A percentile compares a stretch with the other conserved stretches of the same genome.
These are phyloP conservation scores for Tubulanus polymorphus DNA, from an alignment of 2,888 invertebrate genomes.

Conservation along the genomic window DNA sequence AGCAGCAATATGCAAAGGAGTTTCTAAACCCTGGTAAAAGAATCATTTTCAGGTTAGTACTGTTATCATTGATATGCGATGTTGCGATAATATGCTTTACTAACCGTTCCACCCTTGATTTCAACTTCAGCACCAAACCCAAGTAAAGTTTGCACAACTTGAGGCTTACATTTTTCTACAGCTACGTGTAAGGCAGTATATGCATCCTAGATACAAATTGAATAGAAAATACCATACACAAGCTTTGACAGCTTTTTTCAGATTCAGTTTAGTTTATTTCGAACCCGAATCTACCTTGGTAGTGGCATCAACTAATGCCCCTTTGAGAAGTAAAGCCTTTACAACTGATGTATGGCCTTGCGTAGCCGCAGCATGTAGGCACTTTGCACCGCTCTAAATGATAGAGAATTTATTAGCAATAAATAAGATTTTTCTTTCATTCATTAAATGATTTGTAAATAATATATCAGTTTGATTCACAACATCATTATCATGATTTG, in stretches of 20 bases:
- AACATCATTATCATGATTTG: neutral
- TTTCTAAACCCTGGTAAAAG: constrained; percentile 67
- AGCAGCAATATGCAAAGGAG: constrained; percentile 95
- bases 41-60: constrained; percentile 7
- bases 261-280: neutral
- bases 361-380: constrained; percentile 94
- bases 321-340: constrained; percentile 89
- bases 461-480: neutral
- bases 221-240: too few species aligned
- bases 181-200: constrained; percentile 97
- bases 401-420: neutral
- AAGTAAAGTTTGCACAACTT: constrained; percentile 89
- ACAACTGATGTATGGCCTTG: constrained; percentile 97
- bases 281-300: constrained; percentile 72
- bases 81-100: neutral
- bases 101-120: constrained; percentile 65
- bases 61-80: neutral
- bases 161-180: constrained; percentile 67
- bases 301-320: constrained; percentile 91
- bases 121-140: constrained; percentile 98
- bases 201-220: constrained; percentile 77
- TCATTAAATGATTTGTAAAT: neutral
- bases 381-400: constrained; percentile 81
- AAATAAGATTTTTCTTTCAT: neutral
- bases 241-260: neutral